Evolutionary conservation across 2,113 vertebrate genomes (phyloP), one percentile per base, ranked within the genome.

Genomic region (Cepphus grylle): DNA sequence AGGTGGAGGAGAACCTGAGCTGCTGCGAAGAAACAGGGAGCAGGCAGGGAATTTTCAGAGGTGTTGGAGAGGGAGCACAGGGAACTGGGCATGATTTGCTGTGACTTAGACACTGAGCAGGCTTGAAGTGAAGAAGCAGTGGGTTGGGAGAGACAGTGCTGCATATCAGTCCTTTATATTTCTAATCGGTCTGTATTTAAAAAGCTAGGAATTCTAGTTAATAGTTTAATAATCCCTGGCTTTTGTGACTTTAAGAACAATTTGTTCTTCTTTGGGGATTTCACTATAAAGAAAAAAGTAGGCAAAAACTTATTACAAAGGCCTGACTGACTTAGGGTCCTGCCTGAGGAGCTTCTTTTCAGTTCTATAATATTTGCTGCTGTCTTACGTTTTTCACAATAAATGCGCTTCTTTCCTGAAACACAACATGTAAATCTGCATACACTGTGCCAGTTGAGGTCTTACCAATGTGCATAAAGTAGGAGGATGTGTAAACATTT

Each of bases 1-100:
- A 86, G 78, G 90, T 91, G 81, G 85, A 93, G 62, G 38, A 93
- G 56, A 94, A 95, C 43, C 38, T 90, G 88, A 87, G 43, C 10
- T 87, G 50, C 38, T 85, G 42, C 74, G 56, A 59, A 88, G 66
- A 86, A 80, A 53, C 5, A 47, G 15, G 6, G 20, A 81, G 40
- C 27, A 66, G 81, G 71, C 11, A 58, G 59, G 61, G 71, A 76
- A 85, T 53, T 85, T 91, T 95, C 52, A 85, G 56, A 91, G n/a
- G 32, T 91, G 38, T 74, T 90, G 56, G 16, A 86, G n/a, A 66
- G n/a, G 11, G 9, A 86, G 30, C 18, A 53, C 8, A 40, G 23
- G 52, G n/a, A 90, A 65, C 6, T 43, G 18, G 11, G 45, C 12
- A 73, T 1, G 7, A 80, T 88, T 86, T 92, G 36, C 29, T 53